Conservation (phyloP, 2,797 vertebrate species). For the Avahi laniger region DNA sequence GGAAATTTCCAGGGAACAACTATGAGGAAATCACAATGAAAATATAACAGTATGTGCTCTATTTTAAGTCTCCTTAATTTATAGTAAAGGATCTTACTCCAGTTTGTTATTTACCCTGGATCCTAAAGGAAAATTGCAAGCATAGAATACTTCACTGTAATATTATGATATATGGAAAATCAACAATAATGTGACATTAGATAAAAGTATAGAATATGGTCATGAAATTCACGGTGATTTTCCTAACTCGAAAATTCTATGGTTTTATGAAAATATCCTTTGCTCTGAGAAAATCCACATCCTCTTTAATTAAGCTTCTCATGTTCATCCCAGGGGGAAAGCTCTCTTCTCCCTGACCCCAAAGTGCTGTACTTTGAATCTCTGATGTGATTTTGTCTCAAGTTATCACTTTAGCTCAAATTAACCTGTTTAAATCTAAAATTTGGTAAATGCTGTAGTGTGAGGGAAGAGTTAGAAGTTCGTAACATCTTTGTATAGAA, state of each 20-base stretch:
- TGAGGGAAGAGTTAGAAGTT: background rate
- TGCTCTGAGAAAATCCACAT: background rate
- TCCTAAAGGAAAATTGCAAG: background rate
- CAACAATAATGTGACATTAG: background rate
- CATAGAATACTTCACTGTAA: background rate
- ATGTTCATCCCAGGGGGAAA: background rate
- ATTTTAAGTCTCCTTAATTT: background rate
- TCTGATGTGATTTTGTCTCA: background rate
- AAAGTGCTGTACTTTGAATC: background rate
- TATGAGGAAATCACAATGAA: background rate
- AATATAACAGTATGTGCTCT: background rate
- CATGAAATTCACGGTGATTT: background rate
- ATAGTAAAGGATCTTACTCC: background rate
- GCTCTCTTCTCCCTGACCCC: background rate
- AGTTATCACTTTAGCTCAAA: background rate
- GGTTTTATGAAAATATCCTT: background rate
- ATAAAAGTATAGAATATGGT: background rate
- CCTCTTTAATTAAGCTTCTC: constrained; percentile 21
- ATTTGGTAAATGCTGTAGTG: background rate
- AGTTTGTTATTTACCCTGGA: background rate
- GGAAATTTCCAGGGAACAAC: background rate
- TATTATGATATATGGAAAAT: background rate
- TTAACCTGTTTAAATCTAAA: background rate
- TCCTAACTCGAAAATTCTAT: background rate
- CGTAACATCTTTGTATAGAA: background rate